Conservation (phyloP, 2,888 invertebrate genomes). For the Amitus sp. region DNA sequence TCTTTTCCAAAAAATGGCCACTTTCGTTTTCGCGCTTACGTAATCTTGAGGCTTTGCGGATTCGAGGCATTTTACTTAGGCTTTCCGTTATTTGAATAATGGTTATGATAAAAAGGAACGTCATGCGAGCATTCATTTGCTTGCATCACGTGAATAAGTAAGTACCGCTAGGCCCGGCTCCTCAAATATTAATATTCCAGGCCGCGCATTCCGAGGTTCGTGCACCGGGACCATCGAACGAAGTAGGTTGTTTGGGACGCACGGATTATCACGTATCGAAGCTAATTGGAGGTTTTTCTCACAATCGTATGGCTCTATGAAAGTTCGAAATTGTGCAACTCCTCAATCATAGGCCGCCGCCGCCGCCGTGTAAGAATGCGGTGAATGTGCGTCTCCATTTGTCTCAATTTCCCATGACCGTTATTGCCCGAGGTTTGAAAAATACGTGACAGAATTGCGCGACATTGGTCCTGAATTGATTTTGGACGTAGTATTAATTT, state of each 20-base stretch:
- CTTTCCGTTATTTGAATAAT: background rate
- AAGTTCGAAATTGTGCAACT: slow-evolving; percentile 28
- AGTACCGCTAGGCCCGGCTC: slow-evolving; percentile 15
- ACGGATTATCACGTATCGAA: slow-evolving; percentile 32
- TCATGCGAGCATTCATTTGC: background rate
- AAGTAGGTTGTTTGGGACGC: slow-evolving; percentile 20
- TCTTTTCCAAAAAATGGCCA: slow-evolving; percentile 8
- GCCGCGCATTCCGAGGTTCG: slow-evolving; percentile 11
- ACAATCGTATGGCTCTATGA: slow-evolving; percentile 26
- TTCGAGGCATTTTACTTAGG: background rate
- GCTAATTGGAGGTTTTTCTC: slow-evolving; percentile 30
- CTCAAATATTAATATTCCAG: slow-evolving; percentile 21
- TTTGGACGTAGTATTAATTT: too few species aligned
- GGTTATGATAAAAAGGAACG: background rate
- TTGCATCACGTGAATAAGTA: background rate
- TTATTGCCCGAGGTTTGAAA: slow-evolving; percentile 16
- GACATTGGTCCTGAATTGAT: too few species aligned
- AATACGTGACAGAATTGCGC: too few species aligned
- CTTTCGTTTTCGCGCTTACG: slow-evolving; percentile 1
- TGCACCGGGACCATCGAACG: slow-evolving; percentile 14
- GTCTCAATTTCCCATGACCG: slow-evolving; percentile 25
- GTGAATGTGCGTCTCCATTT: slow-evolving; percentile 29
- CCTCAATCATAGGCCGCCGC: slow-evolving; percentile 26
- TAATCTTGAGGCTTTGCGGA: background rate
- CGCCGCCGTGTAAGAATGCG: too few species aligned